A percentile compares a stretch with the other conserved stretches of the same genome.
These are phyloP conservation scores for Pyrocoelia pectoralis DNA, from an alignment of 2,888 invertebrate species.

Conservation along the genomic window DNA sequence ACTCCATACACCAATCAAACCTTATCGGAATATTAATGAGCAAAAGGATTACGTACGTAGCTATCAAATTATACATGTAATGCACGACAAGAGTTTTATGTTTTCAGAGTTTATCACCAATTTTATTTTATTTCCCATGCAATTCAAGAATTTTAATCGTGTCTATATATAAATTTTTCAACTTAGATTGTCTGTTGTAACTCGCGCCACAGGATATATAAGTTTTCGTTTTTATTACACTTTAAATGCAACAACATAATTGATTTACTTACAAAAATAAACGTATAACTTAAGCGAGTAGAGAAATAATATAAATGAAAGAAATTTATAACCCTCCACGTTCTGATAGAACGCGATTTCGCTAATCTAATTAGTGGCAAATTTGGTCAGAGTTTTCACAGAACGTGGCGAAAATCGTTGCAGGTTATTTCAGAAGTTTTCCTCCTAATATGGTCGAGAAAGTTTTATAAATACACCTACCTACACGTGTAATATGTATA, in stretches of 20 bases:
- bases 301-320: conserved; percentile 1
- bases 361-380: not conserved
- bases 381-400: not conserved
- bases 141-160: not conserved
- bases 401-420: not conserved
- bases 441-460: not conserved
- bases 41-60: not conserved
- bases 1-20: not conserved
- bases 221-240: not conserved
- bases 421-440: not conserved
- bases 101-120: too few species aligned
- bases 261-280: not conserved
- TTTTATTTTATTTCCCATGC: not conserved
- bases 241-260: not conserved
- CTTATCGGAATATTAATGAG: not conserved
- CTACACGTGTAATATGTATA: too few species aligned
- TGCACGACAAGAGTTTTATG: too few species aligned
- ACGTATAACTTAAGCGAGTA: not conserved
- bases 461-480: not conserved
- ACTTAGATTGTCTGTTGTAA: not conserved
- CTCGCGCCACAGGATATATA: not conserved
- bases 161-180: not conserved
- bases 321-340: conserved; percentile 1
- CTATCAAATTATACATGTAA: too few species aligned
- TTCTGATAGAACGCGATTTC: not conserved